phyloP scores from a whole-genome alignment of 2,113 vertebrate genomes.

The Stegostoma tigrinum region DNA sequence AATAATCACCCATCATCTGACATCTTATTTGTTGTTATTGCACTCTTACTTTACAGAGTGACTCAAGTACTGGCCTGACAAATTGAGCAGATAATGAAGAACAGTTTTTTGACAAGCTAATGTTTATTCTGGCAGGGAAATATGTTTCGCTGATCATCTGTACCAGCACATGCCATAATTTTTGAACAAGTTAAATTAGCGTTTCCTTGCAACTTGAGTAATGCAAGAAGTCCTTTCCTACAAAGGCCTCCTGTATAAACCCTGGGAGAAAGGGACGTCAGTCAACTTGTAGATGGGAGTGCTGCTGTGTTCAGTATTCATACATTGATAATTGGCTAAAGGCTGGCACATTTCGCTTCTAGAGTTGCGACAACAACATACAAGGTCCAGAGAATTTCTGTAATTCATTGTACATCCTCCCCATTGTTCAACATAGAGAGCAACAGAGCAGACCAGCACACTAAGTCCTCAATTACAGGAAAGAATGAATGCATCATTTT shows the following conservation, averaged over 20 bases:
- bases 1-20: conserved; percentile 30
- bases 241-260: background rate
- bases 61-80: conserved; percentile 27
- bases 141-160: conserved; percentile 19
- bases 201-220: background rate
- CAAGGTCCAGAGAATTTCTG: background rate
- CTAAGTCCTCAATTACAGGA: background rate
- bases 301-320: background rate
- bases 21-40: conserved; percentile 34
- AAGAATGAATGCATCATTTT: too few species aligned
- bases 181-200: conserved; percentile 8
- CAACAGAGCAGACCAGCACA: background rate
- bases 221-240: conserved; percentile 3
- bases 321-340: background rate
- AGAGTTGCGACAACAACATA: background rate
- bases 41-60: conserved; percentile 19
- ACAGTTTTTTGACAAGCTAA: conserved; percentile 20
- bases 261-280: background rate
- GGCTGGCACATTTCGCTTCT: background rate
- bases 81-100: conserved; percentile 35
- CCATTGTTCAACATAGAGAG: background rate
- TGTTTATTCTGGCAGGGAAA: conserved; percentile 5
- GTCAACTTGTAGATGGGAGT: background rate
- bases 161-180: conserved; percentile 5
- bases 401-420: background rate